Evolutionary conservation across 2,888 invertebrate genomes (phyloP).

Genomic region (Polydrusus cervinus): DNA sequence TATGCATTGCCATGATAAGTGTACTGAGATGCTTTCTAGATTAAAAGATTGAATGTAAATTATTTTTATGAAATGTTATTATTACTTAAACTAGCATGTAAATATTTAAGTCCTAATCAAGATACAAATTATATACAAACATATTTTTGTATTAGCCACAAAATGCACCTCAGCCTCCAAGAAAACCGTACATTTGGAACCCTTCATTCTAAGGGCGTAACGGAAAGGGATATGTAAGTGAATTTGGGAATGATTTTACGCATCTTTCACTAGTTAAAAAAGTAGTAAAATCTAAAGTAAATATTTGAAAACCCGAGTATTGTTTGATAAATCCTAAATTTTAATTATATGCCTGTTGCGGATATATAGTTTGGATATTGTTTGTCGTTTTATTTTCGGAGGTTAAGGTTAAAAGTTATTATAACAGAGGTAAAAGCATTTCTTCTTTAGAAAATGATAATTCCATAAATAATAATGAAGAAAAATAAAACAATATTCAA

Average conservation of each 20-base stretch:
- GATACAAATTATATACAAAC: slow-evolving; percentile 32
- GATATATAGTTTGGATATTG: slow-evolving; percentile 1
- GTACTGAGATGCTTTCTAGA: no score
- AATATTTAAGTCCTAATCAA: neutral
- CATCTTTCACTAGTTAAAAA: slow-evolving; percentile 25
- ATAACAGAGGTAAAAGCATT: no score
- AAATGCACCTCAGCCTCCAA: slow-evolving; percentile 58
- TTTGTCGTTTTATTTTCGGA: neutral
- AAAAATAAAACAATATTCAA: no score
- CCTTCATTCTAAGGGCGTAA: slow-evolving; percentile 61
- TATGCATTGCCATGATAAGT: no score
- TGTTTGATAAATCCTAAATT: neutral
- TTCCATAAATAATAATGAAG: no score
- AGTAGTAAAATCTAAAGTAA: slow-evolving; percentile 17
- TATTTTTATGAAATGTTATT: no score
- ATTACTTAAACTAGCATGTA: no score
- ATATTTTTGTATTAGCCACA: slow-evolving; percentile 57
- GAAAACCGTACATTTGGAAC: slow-evolving; percentile 66
- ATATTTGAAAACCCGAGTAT: neutral
- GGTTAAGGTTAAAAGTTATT: no score
- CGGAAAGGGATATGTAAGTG: slow-evolving; percentile 34
- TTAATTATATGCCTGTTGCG: neutral
- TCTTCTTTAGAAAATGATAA: no score
- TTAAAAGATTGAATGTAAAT: no score
- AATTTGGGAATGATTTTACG: slow-evolving; percentile 12